These are phyloP conservation scores for Choreutis nemorana DNA, from an alignment of 2,888 invertebrate genomes.

Conservation along the genomic window DNA sequence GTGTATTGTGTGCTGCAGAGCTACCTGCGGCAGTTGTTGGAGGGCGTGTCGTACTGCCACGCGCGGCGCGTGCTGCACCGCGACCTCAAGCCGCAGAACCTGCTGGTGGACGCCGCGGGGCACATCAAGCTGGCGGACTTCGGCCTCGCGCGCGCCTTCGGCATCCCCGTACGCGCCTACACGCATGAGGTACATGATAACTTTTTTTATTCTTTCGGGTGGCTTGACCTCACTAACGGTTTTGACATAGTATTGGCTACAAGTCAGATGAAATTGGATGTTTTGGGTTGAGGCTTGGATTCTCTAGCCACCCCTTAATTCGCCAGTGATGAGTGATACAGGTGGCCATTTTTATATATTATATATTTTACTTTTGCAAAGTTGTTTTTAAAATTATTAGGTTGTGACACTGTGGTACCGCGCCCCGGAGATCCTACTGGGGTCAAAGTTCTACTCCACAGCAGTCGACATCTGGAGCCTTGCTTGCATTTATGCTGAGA, in stretches of 20 bases:
- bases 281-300: too few species aligned
- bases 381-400: too few species aligned
- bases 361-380: too few species aligned
- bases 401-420: slow-evolving; percentile 98
- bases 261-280: too few species aligned
- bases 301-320: too few species aligned
- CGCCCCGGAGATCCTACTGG: slow-evolving; percentile 94
- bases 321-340: too few species aligned
- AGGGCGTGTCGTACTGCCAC: slow-evolving; percentile 92
- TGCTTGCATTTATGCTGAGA: slow-evolving; percentile 96
- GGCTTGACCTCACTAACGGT: too few species aligned
- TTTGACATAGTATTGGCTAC: too few species aligned
- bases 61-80: slow-evolving; percentile 88
- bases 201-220: too few species aligned
- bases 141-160: slow-evolving; percentile 92
- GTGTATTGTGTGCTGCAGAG: slow-evolving; percentile 50
- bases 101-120: slow-evolving; percentile 85
- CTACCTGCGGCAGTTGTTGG: slow-evolving; percentile 86
- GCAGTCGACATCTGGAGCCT: slow-evolving; percentile 97
- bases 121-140: slow-evolving; percentile 96
- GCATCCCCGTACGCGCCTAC: slow-evolving; percentile 90
- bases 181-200: slow-evolving; percentile 88
- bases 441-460: slow-evolving; percentile 88
- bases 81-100: slow-evolving; percentile 95
- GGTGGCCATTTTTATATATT: too few species aligned